A percentile compares a stretch with the other conserved stretches of the same genome.
These are phyloP conservation scores for Crenichthys baileyi DNA, from an alignment of 2,797 vertebrate species.

Conservation along the genomic window DNA sequence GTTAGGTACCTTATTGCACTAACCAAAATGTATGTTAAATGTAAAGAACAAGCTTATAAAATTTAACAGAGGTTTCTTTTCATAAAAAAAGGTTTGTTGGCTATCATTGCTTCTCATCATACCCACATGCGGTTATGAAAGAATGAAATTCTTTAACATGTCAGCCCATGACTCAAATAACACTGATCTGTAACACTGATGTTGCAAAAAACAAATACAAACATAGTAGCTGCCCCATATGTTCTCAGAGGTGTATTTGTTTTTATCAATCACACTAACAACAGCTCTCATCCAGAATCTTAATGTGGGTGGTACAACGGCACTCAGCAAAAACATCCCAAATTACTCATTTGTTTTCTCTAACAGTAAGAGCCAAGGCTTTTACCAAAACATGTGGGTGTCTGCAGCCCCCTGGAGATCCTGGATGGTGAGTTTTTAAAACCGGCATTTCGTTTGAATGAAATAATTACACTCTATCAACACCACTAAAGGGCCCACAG, in stretches of 20 bases:
- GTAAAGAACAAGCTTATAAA: neutral
- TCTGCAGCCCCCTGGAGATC: conserved; percentile 51
- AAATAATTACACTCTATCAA: conserved; percentile 56
- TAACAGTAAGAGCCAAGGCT: conserved; percentile 54
- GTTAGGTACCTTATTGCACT: neutral
- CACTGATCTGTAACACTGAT: neutral
- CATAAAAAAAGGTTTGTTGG: neutral
- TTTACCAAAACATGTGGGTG: conserved; percentile 65
- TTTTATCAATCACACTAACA: conserved; percentile 23
- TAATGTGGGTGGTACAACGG: conserved; percentile 46
- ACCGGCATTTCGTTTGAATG: conserved; percentile 26
- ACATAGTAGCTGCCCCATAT: neutral
- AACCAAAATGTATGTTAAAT: neutral
- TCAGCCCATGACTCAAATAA: neutral
- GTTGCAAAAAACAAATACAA: neutral
- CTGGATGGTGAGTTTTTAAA: conserved; percentile 41
- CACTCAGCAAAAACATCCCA: conserved; percentile 36
- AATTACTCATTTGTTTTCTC: conserved; percentile 69
- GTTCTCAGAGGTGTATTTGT: neutral
- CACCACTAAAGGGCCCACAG: conserved; percentile 31
- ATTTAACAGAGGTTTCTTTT: neutral
- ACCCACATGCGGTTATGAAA: neutral
- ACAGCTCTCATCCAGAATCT: conserved; percentile 11
- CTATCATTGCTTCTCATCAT: neutral
- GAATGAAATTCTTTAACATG: neutral